Conservation (phyloP, 2,797 vertebrate species). For the Poecilia gillii region DNA sequence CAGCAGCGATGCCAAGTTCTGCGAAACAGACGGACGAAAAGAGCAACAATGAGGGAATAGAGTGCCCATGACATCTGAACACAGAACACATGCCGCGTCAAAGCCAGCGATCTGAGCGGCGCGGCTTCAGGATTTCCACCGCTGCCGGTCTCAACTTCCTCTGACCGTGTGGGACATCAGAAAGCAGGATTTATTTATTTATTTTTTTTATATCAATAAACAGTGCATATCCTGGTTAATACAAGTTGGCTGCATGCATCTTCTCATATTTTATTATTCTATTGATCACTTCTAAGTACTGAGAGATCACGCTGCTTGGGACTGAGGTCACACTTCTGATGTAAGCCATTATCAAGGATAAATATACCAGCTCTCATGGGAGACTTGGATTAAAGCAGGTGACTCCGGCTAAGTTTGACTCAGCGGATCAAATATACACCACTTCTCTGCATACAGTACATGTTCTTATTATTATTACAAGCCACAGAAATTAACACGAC, state of each 20-base stretch:
- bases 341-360: slow-evolving; percentile 77
- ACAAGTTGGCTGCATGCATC: background rate
- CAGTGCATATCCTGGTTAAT: background rate
- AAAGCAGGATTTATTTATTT: background rate
- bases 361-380: slow-evolving; percentile 63
- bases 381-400: slow-evolving; percentile 64
- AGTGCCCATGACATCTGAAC: slow-evolving; percentile 57
- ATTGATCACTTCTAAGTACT: background rate
- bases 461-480: slow-evolving; percentile 7
- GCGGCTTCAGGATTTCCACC: slow-evolving; percentile 34
- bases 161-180: slow-evolving; percentile 9
- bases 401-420: slow-evolving; percentile 64
- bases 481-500: slow-evolving; percentile 2
- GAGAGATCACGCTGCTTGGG: slow-evolving; percentile 16
- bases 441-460: background rate
- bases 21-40: slow-evolving; percentile 72
- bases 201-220: background rate
- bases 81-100: slow-evolving; percentile 47
- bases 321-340: slow-evolving; percentile 56
- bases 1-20: slow-evolving; percentile 58
- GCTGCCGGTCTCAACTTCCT: slow-evolving; percentile 29
- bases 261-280: background rate
- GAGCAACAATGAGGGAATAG: slow-evolving; percentile 62
- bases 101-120: slow-evolving; percentile 44
- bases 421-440: slow-evolving; percentile 1